A percentile compares a stretch with the other conserved stretches of the same genome.
Evolutionary conservation across 2,113 vertebrate genomes (phyloP).

Genomic region (Monarcha castaneiventris): DNA sequence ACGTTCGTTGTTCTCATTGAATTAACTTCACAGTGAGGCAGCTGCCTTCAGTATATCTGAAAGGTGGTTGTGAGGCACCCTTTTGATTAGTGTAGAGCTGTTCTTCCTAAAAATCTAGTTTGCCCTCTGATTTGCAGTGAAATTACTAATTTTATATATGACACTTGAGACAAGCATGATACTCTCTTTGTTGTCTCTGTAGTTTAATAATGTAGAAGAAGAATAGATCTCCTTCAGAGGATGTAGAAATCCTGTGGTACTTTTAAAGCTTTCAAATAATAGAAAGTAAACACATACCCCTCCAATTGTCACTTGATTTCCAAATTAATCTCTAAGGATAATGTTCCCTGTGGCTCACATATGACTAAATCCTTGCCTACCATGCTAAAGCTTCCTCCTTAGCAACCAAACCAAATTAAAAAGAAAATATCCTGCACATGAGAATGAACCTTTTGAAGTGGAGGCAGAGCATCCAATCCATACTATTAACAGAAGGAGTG

Average conservation of each 20-base stretch:
- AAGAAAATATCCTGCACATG: not conserved
- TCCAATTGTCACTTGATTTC: conserved; percentile 19
- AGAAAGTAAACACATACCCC: not conserved
- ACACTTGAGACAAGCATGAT: not conserved
- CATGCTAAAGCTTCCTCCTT: not conserved
- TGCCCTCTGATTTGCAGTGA: conserved; percentile 40
- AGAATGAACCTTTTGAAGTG: conserved; percentile 8
- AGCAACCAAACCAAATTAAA: conserved; percentile 4
- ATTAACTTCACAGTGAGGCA: conserved; percentile 27
- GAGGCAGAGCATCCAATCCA: not conserved
- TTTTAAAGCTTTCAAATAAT: conserved; percentile 29
- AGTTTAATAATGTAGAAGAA: conserved; percentile 27
- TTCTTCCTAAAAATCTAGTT: not conserved
- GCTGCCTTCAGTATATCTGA: not conserved
- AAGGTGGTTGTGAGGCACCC: not conserved
- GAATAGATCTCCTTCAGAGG: not conserved
- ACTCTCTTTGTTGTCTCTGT: conserved; percentile 15
- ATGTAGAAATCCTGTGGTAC: conserved; percentile 15
- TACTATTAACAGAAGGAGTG: not conserved
- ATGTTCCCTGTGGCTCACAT: not conserved
- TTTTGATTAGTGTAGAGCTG: not conserved
- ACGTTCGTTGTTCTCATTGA: not conserved
- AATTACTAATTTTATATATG: conserved; percentile 49
- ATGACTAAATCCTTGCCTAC: conserved; percentile 14
- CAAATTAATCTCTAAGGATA: conserved; percentile 30